Evolutionary conservation across 2,888 invertebrate species (phyloP).

Genomic region (Chromoteleia sp.): DNA sequence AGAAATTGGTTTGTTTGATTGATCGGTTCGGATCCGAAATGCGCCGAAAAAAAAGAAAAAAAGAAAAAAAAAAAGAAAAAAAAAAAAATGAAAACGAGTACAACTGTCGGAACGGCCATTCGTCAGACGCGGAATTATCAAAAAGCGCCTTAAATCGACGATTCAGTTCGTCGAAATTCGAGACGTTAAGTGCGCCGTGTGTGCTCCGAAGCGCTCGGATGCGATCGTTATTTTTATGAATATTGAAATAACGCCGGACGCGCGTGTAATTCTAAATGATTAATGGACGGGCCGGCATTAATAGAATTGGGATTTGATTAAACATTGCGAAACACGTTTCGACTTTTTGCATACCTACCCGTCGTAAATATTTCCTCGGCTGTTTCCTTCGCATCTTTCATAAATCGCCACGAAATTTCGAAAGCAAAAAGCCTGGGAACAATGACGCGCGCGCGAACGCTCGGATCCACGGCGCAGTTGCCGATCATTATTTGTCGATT

Average conservation of each 20-base stretch:
- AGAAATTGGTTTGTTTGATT: constrained; percentile 68
- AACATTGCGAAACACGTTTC: constrained; percentile 27
- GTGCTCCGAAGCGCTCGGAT: constrained; percentile 32
- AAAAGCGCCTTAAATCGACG: constrained; percentile 50
- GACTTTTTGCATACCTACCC: constrained; percentile 26
- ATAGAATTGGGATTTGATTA: constrained; percentile 51
- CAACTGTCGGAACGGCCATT: constrained; percentile 36
- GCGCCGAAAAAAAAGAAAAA: no score
- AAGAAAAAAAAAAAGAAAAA: no score
- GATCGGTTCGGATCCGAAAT: constrained; percentile 58
- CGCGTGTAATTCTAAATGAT: constrained; percentile 52
- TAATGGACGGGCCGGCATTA: constrained; percentile 43
- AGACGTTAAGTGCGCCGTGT: constrained; percentile 48
- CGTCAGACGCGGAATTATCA: constrained; percentile 46
- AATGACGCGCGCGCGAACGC: no score
- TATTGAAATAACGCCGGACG: constrained; percentile 44
- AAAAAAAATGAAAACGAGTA: constrained; percentile 40
- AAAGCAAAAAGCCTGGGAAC: background rate
- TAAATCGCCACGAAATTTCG: background rate
- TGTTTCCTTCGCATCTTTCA: background rate
- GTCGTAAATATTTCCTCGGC: constrained; percentile 18
- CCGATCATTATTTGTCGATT: constrained; percentile 11
- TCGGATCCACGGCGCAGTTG: background rate
- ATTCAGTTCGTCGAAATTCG: constrained; percentile 40
- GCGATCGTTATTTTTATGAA: constrained; percentile 52